Conservation (phyloP, 1,140 invertebrate genomes). For the Ostrea edulis region DNA sequence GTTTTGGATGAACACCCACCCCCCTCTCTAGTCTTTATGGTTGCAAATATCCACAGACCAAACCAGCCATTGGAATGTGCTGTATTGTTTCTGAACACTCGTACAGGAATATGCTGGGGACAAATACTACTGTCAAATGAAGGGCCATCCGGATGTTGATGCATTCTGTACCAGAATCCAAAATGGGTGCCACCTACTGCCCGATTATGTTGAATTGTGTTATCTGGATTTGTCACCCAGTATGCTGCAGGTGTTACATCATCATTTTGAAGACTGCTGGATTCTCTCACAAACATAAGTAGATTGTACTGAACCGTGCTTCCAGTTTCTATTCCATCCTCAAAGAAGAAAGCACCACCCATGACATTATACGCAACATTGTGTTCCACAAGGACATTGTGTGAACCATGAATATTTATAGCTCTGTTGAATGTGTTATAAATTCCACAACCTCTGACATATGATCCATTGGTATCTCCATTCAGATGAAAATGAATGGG, state of each 20-base stretch:
- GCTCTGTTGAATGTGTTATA: conserved; percentile 69
- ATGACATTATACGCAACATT: conserved; percentile 69
- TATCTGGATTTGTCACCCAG: conserved; percentile 67
- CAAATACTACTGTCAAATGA: conserved; percentile 65
- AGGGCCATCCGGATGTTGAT: conserved; percentile 65
- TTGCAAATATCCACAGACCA: conserved; percentile 75
- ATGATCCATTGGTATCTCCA: conserved; percentile 61
- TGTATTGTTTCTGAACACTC: conserved; percentile 71
- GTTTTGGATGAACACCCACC: conserved; percentile 43
- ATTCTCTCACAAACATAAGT: conserved; percentile 60
- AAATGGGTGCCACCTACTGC: conserved; percentile 72
- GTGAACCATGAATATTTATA: conserved; percentile 66
- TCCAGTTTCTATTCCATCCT: conserved; percentile 70
- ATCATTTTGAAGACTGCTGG: conserved; percentile 69
- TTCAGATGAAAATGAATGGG: conserved; percentile 72
- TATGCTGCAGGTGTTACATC: conserved; percentile 70
- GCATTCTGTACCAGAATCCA: conserved; percentile 70
- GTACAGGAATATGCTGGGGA: conserved; percentile 67
- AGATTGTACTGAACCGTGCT: conserved; percentile 67
- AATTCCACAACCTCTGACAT: conserved; percentile 65
- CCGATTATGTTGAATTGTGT: conserved; percentile 64
- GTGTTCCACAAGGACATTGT: conserved; percentile 58
- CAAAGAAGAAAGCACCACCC: conserved; percentile 70
- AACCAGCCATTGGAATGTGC: conserved; percentile 76
- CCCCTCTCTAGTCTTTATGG: conserved; percentile 62